Base-by-base conservation (phyloP, 2,797 vertebrate species). In the Nasua narica region DNA sequence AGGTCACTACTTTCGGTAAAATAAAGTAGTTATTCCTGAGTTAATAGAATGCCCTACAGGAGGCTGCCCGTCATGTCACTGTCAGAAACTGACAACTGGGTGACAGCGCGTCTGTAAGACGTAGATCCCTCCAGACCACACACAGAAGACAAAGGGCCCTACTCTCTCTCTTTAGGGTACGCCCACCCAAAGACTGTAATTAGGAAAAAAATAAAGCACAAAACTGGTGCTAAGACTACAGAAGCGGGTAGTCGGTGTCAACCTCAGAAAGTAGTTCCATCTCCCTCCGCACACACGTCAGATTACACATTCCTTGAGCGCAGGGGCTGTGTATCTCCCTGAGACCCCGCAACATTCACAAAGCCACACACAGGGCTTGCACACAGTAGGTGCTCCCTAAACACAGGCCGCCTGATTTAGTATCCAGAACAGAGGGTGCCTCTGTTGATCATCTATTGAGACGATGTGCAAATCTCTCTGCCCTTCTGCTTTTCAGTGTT, bases 281-380 rank as follows among this genome's bases (percentile, higher is more conserved):
- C 43, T 21, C 2, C 1, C 8, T 18, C 32, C 0, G 16, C 25
- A 27, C 7, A 37, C 23, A 37, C 32, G 4, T 18, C 21, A 15
- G 56, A 27, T n/a, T 5, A 25, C 27, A 18, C 37, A 40, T 8
- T 52, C 6, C 40, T 12, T 10, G 25, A 21, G 54, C 0, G 19
- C 5, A 7, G 14, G 60, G 32, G 29, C 6, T 4, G 1, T 0
- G 0, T 2, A 23, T 8, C 60, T 35, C 35, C 48, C 5, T 48
- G 21, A 27, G 13, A 46, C 43, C 14, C 3, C 32, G 46, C 2
- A 21, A 29, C 2, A 1, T 40, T 54, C 52, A 37, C 52, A 54
- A 46, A 70, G 43, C 29, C 69, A 35, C 14, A n/a, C 48, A 25
- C 8, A 5, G 19, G 43, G 43, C 21, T 19, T 4, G 23, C 40